Evolutionary conservation across 2,888 invertebrate species (phyloP), one percentile per base, ranked within the genome.

Genomic region (Folsomia candida): DNA sequence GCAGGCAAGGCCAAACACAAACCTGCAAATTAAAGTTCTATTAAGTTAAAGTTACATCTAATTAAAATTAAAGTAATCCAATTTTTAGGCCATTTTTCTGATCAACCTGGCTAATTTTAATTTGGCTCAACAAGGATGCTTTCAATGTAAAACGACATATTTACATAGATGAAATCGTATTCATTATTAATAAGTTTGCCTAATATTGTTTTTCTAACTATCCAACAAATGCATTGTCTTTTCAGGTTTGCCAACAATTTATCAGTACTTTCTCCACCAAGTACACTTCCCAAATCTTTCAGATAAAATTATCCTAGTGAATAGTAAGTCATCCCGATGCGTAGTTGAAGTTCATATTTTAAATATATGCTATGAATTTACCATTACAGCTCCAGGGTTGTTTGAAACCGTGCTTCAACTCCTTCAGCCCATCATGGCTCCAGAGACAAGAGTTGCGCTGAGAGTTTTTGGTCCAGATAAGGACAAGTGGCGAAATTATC

Each of bases 251-350:
- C 73, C 73, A 24, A 67, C 73, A 9, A 73, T 73, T 22, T 71
- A 71, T 47, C 71, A 71, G 4, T 73, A 73, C 24, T 73, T 73
- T 66, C 73, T 71, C 63, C 73, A 73, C 25, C 73, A 73, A 67
- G 68, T 73, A 2, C 71, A 69, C 63, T 73, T 71, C 20, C 73
- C 73, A 0, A 71, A 73, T 27, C 29, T 73, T 27, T 61, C 71
- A 18, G 71, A 73, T 59, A 73, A 73, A 27, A 73, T 73, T 25
- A 66, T 73, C 18, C 29, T 73, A 37, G 70, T 71, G 1, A 69
- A 73, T 27, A 73, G 73, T 73, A 73, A 71, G 73, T 26, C 59
- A 20, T 4, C n/a, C 18, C 11, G 47, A 22, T n/a, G n/a, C n/a
- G n/a, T n/a, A n/a, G 57, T 6, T 9, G 57, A 57, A 20, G 22